A percentile compares a stretch with the other conserved stretches of the same genome.
phyloP scores from a whole-genome alignment of 2,888 invertebrate species.

The Plagodis pulveraria region DNA sequence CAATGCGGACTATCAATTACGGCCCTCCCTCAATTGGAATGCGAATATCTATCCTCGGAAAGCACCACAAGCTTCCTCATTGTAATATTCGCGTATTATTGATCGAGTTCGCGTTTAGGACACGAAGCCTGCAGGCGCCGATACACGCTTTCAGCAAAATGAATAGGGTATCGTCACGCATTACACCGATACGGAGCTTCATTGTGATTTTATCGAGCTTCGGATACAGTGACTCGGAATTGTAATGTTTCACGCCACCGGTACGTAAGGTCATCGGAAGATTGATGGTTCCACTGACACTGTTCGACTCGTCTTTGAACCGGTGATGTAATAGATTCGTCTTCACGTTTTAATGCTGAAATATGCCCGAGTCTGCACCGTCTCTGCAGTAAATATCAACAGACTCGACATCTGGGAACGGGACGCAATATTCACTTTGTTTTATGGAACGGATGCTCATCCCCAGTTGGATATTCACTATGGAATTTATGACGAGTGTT shows the following conservation, averaged over 20 bases:
- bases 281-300: conserved; percentile 32
- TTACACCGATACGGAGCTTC: conserved; percentile 27
- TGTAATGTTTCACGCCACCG: conserved; percentile 20
- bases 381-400: conserved; percentile 18
- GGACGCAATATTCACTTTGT: conserved; percentile 31
- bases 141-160: conserved; percentile 29
- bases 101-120: conserved; percentile 28
- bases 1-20: conserved; percentile 15
- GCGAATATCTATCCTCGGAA: conserved; percentile 4
- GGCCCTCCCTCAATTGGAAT: neutral
- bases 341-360: conserved; percentile 11
- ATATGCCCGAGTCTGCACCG: conserved; percentile 12
- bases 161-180: conserved; percentile 39
- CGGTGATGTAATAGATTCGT: conserved; percentile 26
- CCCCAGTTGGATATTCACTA: conserved; percentile 5
- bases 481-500: conserved; percentile 11
- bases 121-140: conserved; percentile 32
- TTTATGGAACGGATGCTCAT: conserved; percentile 19
- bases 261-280: conserved; percentile 25
- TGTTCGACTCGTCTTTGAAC: conserved; percentile 28
- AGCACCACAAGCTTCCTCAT: conserved; percentile 3
- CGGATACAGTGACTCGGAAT: conserved; percentile 19
- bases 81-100: conserved; percentile 23
- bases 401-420: conserved; percentile 16
- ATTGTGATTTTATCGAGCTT: conserved; percentile 28